phyloP scores from a whole-genome alignment of 2,113 vertebrate genomes.

The Clarias macrocephalus region DNA sequence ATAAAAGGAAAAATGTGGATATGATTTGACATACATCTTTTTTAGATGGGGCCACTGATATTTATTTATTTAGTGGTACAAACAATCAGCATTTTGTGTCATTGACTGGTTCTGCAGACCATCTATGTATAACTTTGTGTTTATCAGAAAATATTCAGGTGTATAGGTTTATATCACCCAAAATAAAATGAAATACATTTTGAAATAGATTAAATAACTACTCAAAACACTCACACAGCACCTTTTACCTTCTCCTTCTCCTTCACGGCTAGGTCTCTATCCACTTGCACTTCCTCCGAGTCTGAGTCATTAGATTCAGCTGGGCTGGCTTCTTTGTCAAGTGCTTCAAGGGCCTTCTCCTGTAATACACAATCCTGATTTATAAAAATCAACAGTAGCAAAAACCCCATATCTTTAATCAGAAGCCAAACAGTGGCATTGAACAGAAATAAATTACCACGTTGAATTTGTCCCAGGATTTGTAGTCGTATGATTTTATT shows the following conservation, averaged over 20 bases:
- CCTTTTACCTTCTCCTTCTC: slow-evolving; percentile 78
- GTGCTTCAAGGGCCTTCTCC: slow-evolving; percentile 86
- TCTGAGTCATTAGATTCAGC: slow-evolving; percentile 87
- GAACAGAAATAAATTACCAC: slow-evolving; percentile 75
- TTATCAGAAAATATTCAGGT: not conserved
- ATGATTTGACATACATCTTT: too few species aligned
- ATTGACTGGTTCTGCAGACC: not conserved
- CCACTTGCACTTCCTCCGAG: slow-evolving; percentile 80
- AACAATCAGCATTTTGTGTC: not conserved
- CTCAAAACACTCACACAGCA: not conserved
- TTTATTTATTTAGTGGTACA: not conserved
- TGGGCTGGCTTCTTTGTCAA: slow-evolving; percentile 86
- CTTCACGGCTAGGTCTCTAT: slow-evolving; percentile 84
- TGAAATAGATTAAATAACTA: not conserved
- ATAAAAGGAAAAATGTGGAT: too few species aligned
- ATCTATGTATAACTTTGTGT: not conserved
- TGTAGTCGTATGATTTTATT: slow-evolving; percentile 88
- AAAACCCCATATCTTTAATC: not conserved
- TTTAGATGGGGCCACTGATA: not conserved
- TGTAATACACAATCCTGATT: slow-evolving; percentile 52
- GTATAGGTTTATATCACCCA: not conserved
- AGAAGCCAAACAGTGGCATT: not conserved
- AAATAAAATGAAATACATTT: not conserved
- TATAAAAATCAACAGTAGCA: not conserved
- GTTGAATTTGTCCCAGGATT: slow-evolving; percentile 93